Percentiles rank a stretch among this genome's conserved stretches.
Evolutionary conservation across 2,113 vertebrate genomes (phyloP).

Genomic region (Gymnorhina tibicen): DNA sequence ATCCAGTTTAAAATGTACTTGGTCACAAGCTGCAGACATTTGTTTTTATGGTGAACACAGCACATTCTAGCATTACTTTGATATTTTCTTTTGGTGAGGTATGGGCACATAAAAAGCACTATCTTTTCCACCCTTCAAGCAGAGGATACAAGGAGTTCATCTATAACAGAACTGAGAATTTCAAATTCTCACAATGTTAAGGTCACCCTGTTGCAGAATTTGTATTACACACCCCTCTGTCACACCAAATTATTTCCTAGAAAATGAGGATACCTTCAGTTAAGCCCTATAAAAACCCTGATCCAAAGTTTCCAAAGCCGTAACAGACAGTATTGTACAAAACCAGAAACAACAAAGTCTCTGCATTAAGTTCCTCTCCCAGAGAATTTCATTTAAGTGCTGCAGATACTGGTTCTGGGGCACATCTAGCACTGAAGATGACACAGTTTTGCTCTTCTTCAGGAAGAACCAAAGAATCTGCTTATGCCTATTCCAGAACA

Average conservation of each 20-base stretch:
- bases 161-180: rapidly evolving
- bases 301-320: background rate
- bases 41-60: background rate
- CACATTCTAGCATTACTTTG: background rate
- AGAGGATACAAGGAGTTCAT: background rate
- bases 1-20: background rate
- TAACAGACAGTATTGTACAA: background rate
- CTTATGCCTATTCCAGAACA: background rate
- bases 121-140: background rate
- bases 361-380: background rate
- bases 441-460: background rate
- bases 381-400: background rate
- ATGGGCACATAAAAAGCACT: background rate
- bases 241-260: background rate
- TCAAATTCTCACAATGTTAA: background rate
- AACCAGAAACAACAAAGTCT: background rate
- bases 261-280: background rate
- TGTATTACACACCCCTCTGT: background rate
- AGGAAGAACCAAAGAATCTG: background rate
- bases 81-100: background rate
- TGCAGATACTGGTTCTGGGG: background rate
- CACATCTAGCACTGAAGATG: background rate
- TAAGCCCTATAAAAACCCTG: background rate
- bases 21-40: background rate
- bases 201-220: background rate